These are phyloP conservation scores for Protobothrops mucrosquamatus DNA, from an alignment of 2,113 vertebrate species.

Conservation along the genomic window DNA sequence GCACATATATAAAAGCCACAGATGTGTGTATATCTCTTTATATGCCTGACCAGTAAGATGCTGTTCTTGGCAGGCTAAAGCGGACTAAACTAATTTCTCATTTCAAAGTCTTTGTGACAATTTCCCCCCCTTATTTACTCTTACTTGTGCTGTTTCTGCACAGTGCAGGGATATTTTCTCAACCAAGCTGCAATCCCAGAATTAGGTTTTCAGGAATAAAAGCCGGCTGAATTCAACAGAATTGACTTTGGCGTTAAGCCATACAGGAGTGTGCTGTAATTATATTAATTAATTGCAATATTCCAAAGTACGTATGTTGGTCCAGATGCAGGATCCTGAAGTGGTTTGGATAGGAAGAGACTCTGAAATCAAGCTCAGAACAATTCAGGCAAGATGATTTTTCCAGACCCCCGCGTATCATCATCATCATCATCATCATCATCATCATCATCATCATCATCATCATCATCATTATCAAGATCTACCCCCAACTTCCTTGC, in stretches of 20 bases:
- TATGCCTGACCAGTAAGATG: not conserved
- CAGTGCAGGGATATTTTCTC: not conserved
- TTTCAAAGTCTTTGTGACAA: not conserved
- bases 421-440: too few species aligned
- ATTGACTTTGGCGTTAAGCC: not conserved
- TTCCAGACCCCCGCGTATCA: not conserved
- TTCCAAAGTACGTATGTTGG: not conserved
- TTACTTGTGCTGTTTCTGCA: not conserved
- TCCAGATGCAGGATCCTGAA: not conserved
- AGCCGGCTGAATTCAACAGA: not conserved
- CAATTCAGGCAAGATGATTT: not conserved
- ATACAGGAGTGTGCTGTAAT: not conserved
- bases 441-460: too few species aligned
- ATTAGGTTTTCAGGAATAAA: not conserved
- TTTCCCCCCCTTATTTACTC: not conserved
- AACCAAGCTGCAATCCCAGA: not conserved
- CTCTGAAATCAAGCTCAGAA: not conserved
- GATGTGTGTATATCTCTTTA: not conserved
- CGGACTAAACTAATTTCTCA: not conserved
- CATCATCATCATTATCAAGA: too few species aligned
- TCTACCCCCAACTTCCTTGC: too few species aligned
- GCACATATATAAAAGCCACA: conserved; percentile 17
- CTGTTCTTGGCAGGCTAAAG: conserved; percentile 9
- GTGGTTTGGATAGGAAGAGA: not conserved
- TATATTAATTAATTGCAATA: not conserved